These are phyloP conservation scores for Aphelinus certus DNA, from an alignment of 1,140 invertebrate genomes.

Conservation along the genomic window DNA sequence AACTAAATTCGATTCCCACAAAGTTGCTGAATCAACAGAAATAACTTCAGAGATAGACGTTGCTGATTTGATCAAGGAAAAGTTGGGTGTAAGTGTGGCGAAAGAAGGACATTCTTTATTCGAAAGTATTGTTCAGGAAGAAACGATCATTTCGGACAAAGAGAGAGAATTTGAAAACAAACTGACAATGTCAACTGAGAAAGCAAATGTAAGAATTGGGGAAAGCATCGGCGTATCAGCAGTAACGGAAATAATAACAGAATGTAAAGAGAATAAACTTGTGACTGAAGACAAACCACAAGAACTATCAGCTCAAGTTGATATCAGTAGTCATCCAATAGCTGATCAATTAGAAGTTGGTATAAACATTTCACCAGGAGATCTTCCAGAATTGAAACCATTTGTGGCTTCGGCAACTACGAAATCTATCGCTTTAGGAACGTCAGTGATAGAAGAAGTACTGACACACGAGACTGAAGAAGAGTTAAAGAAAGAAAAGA, in stretches of 20 bases:
- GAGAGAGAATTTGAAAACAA: slow-evolving; percentile 63
- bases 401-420: slow-evolving; percentile 49
- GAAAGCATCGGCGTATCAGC: slow-evolving; percentile 61
- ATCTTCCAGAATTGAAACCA: slow-evolving; percentile 55
- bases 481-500: slow-evolving; percentile 48
- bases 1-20: slow-evolving; percentile 59
- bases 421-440: slow-evolving; percentile 55
- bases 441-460: slow-evolving; percentile 52
- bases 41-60: slow-evolving; percentile 55
- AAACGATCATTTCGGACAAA: slow-evolving; percentile 65
- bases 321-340: slow-evolving; percentile 59
- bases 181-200: slow-evolving; percentile 51
- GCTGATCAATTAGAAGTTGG: slow-evolving; percentile 63
- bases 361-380: slow-evolving; percentile 46
- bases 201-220: slow-evolving; percentile 59
- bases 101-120: slow-evolving; percentile 61
- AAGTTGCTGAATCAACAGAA: slow-evolving; percentile 62
- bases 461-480: slow-evolving; percentile 57
- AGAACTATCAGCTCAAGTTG: slow-evolving; percentile 54
- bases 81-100: slow-evolving; percentile 53
- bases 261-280: slow-evolving; percentile 66
- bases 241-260: slow-evolving; percentile 61
- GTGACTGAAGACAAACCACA: slow-evolving; percentile 50
- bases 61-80: slow-evolving; percentile 51
- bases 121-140: slow-evolving; percentile 65